A percentile compares a stretch with the other conserved stretches of the same genome.
Conservation (phyloP, 2,888 invertebrate species). For the Eilema caniola region DNA sequence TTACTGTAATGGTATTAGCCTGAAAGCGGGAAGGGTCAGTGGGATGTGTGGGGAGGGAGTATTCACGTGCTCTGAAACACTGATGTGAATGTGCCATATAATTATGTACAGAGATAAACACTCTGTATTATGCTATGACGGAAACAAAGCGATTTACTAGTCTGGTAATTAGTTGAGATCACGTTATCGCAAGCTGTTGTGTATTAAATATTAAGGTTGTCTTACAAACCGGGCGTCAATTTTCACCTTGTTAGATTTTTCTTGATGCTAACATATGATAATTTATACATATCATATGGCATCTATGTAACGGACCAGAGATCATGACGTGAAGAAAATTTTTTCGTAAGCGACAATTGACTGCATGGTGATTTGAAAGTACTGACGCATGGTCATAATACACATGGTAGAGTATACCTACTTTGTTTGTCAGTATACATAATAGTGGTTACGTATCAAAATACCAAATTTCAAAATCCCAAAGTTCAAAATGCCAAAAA, state of each 20-base stretch:
- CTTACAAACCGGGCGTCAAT: slow-evolving; percentile 17
- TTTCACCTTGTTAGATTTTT: neutral
- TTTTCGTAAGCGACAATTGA: neutral
- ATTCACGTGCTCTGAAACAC: slow-evolving; percentile 75
- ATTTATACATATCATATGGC: neutral
- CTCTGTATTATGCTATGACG: slow-evolving; percentile 49
- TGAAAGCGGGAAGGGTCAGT: slow-evolving; percentile 66
- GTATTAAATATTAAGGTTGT: slow-evolving; percentile 24
- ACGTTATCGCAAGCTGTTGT: slow-evolving; percentile 30
- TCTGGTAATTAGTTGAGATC: slow-evolving; percentile 53
- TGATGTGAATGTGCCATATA: slow-evolving; percentile 70
- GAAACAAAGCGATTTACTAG: slow-evolving; percentile 53
- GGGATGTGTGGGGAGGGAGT: slow-evolving; percentile 47
- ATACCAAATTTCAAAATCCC: no score
- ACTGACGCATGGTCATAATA: neutral
- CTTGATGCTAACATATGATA: neutral
- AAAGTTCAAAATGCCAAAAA: no score
- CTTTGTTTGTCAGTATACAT: no score
- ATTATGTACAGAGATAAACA: slow-evolving; percentile 63
- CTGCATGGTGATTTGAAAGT: neutral
- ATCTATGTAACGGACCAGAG: neutral
- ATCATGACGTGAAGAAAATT: neutral
- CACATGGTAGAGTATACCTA: no score
- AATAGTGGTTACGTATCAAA: no score
- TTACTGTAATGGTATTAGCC: slow-evolving; percentile 84